Evolutionary conservation across 1,140 invertebrate genomes (phyloP), one percentile per base, ranked within the genome.

Genomic region (Scaptomyza graminum): DNA sequence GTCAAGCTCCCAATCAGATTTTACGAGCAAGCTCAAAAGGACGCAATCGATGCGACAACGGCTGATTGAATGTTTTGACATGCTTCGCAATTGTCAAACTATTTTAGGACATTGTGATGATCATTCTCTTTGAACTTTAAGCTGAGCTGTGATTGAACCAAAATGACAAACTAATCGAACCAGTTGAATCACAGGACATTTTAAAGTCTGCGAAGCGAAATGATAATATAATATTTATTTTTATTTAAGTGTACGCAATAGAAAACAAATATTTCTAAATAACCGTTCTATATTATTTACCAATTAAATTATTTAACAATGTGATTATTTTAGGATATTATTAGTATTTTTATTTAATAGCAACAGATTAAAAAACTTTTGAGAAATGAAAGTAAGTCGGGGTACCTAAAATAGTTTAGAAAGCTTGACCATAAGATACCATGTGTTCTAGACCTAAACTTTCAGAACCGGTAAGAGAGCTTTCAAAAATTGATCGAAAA

Each of bases 11-110:
- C 8, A 44, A 41, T 41, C 37, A 41, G 5, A 5, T 41, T 41
- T 12, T n/a, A 9, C 3, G 13, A 44, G 37, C 54, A 28, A 3
- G 18, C 18, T 25, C 12, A 25, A n/a, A 0, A 34, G 12, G 1
- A 5, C 37, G 9, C 7, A 31, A 28, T 46, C 39, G 7, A 3
- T 56, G 28, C 49, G 31, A 0, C 1, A 63, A 6, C 18, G 63
- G 8, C 46, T 69, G 2, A 11, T 41, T 0, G 7, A 31, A 5
- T 60, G 66, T 25, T 57, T 64, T 41, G 1, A 34, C 5, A 25
- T 57, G 57, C 66, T 69, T 11, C 4, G 37, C 44, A 41, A 74
- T 44, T 74, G 65, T 11, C 25, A 49, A 12, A 11, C n/a, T 0
- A 44, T 64, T 39, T 28, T 73, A 8, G 65, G 55, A 8, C 13